Percentiles rank a stretch among this genome's conserved stretches.
phyloP scores from a whole-genome alignment of 2,888 invertebrate genomes.

The Drosophila nigricruria region DNA sequence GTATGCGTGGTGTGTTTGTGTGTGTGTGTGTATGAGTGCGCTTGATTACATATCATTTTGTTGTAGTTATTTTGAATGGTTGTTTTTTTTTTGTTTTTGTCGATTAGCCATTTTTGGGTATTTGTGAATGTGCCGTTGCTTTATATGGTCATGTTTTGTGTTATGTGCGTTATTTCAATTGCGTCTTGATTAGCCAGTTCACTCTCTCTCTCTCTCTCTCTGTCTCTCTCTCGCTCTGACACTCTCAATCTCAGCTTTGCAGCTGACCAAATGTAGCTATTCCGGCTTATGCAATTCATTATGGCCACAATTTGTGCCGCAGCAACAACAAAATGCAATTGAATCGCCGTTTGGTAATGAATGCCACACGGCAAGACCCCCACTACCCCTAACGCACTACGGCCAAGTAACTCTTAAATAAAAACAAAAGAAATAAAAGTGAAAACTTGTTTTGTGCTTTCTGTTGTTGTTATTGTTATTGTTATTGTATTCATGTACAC shows the following conservation, averaged over 20 bases:
- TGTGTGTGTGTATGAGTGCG: conserved; percentile 26
- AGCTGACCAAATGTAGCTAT: conserved; percentile 62
- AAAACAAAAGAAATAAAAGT: conserved; percentile 62
- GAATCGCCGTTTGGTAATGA: conserved; percentile 76
- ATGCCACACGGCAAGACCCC: conserved; percentile 39
- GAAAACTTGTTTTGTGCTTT: conserved; percentile 74
- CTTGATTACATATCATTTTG: conserved; percentile 60
- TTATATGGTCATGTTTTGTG: conserved; percentile 75
- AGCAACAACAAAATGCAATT: conserved; percentile 63
- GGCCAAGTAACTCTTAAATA: conserved; percentile 53
- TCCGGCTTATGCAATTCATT: conserved; percentile 75
- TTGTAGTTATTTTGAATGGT: conserved; percentile 23
- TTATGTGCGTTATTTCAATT: conserved; percentile 49
- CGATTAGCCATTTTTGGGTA: conserved; percentile 55
- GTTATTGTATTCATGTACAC: conserved; percentile 40
- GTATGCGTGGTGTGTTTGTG: conserved; percentile 13
- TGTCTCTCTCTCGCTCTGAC: conserved; percentile 4
- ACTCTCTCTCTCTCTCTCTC: conserved; percentile 12
- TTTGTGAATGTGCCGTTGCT: conserved; percentile 47
- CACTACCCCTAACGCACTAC: conserved; percentile 3
- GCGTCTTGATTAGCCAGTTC: conserved; percentile 53
- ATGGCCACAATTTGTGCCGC: conserved; percentile 59
- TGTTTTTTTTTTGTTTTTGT: conserved; percentile 19
- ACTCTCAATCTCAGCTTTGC: conserved; percentile 12
- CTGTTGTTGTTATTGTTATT: conserved; percentile 17